phyloP scores from a whole-genome alignment of 1,140 invertebrate genomes.

The Monochamus saltuarius region DNA sequence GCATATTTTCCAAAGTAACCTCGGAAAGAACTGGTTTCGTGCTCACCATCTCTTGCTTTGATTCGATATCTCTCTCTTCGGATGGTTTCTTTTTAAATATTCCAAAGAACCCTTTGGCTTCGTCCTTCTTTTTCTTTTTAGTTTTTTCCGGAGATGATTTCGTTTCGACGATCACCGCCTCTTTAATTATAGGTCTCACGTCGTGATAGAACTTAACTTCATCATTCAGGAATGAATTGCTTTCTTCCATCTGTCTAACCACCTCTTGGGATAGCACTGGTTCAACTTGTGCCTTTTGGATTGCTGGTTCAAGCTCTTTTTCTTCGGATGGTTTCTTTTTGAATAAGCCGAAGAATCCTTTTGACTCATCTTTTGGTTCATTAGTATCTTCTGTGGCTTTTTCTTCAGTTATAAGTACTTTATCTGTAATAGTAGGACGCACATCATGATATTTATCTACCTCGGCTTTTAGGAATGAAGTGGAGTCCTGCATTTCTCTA shows the following conservation, averaged over 20 bases:
- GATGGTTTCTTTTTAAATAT: constrained; percentile 29
- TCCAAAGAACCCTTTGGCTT: constrained; percentile 26
- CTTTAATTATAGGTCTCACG: constrained; percentile 15
- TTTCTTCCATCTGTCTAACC: constrained; percentile 16
- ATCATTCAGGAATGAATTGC: constrained; percentile 15
- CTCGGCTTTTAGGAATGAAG: constrained; percentile 18
- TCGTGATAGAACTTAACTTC: constrained; percentile 22
- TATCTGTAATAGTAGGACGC: constrained; percentile 4
- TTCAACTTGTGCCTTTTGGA: neutral
- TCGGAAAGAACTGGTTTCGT: neutral
- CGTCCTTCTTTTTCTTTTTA: constrained; percentile 15
- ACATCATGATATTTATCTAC: constrained; percentile 22
- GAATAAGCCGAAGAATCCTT: constrained; percentile 29
- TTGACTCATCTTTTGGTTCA: constrained; percentile 20
- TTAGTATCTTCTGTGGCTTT: constrained; percentile 2
- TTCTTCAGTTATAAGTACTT: constrained; percentile 1
- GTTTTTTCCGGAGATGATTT: constrained; percentile 9
- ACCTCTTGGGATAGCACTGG: neutral
- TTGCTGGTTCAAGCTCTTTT: constrained; percentile 7
- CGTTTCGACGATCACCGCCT: neutral
- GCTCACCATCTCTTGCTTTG: neutral
- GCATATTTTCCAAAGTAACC: constrained; percentile 11
- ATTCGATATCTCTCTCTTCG: constrained; percentile 21
- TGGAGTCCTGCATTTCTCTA: constrained; percentile 15
- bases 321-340: constrained; percentile 26